Evolutionary conservation across 2,888 invertebrate genomes (phyloP).

Genomic region (Scaptomyza caliginosa): DNA sequence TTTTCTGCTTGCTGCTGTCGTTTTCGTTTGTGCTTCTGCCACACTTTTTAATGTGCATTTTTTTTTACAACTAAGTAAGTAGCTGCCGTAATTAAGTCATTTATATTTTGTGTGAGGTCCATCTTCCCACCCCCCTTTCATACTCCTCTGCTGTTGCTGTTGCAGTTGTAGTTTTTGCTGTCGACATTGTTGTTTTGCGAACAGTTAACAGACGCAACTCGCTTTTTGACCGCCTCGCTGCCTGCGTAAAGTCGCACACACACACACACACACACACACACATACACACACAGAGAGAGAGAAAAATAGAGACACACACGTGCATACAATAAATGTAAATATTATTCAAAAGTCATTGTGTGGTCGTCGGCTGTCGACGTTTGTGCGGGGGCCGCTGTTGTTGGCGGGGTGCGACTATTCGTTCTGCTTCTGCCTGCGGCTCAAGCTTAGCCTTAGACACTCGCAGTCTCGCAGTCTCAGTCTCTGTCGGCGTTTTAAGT

Average conservation of each 20-base stretch:
- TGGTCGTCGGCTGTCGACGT: constrained; percentile 39
- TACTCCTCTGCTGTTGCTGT: constrained; percentile 8
- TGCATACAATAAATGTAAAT: constrained; percentile 64
- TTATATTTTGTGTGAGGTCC: constrained; percentile 53
- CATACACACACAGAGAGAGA: neutral
- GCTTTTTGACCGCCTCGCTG: constrained; percentile 60
- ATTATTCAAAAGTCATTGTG: constrained; percentile 74
- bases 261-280: constrained; percentile 21
- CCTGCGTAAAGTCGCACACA: constrained; percentile 44
- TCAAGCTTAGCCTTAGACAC: constrained; percentile 1
- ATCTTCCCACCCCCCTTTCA: neutral
- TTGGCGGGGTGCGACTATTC: constrained; percentile 44
- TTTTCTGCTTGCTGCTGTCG: too few relatives aligned
- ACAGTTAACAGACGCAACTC: constrained; percentile 68
- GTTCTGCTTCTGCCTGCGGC: constrained; percentile 16
- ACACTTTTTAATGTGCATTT: constrained; percentile 68
- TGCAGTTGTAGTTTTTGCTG: constrained; percentile 40
- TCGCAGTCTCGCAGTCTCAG: neutral
- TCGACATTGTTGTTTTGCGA: constrained; percentile 67
- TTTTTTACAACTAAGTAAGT: constrained; percentile 56
- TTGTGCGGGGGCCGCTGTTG: constrained; percentile 44
- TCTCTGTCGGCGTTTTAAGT: constrained; percentile 15
- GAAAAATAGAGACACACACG: constrained; percentile 10
- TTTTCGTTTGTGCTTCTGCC: too few relatives aligned
- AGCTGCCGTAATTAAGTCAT: constrained; percentile 67